Evolutionary conservation across 2,113 vertebrate species (phyloP).

Genomic region (Mobula birostris): DNA sequence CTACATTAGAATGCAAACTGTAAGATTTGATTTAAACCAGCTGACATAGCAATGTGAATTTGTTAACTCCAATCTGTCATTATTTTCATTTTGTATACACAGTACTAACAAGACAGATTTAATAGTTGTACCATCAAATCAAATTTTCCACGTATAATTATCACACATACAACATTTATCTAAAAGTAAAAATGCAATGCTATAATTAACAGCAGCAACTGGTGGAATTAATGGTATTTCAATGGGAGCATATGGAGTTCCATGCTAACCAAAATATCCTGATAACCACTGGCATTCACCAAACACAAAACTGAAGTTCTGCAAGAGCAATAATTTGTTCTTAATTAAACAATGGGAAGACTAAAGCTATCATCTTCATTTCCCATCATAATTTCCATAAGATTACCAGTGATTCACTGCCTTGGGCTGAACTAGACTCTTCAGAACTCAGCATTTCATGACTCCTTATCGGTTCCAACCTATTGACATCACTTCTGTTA

Average conservation of each 20-base stretch:
- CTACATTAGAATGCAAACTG: constrained; percentile 43
- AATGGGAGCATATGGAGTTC: background rate
- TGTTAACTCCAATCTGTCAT: constrained; percentile 47
- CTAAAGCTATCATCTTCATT: too few relatives aligned
- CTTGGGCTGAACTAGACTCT: background rate
- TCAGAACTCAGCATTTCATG: background rate
- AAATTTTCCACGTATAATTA: background rate
- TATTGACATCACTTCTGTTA: background rate
- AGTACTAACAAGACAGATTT: background rate
- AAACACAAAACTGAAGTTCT: background rate
- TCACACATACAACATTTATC: background rate
- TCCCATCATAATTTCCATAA: background rate
- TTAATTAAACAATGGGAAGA: background rate
- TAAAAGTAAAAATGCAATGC: background rate
- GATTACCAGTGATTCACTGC: background rate
- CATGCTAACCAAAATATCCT: background rate
- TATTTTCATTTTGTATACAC: constrained; percentile 43
- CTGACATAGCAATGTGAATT: constrained; percentile 42
- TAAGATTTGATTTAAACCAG: constrained; percentile 48
- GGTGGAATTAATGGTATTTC: background rate
- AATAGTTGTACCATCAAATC: background rate
- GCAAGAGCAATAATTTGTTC: background rate
- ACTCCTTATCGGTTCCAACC: too few relatives aligned
- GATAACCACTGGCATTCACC: background rate
- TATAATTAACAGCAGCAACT: background rate